Evolutionary conservation across 2,113 vertebrate genomes (phyloP).

Genomic region (Hiodon tergisus): DNA sequence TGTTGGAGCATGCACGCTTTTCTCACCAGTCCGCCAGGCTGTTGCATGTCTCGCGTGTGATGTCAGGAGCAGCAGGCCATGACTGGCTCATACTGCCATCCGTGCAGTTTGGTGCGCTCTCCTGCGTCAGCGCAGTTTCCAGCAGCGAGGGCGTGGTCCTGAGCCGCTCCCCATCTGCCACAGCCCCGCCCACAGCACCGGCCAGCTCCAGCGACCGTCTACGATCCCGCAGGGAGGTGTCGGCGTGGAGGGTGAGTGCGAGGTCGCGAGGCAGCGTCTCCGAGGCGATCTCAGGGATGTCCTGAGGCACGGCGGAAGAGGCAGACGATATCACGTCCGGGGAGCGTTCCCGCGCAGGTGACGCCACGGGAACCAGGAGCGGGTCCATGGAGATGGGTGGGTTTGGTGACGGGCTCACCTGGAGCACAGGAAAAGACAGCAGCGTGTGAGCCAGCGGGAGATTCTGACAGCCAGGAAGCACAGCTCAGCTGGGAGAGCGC

Average conservation of each 20-base stretch:
- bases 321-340: conserved; percentile 96
- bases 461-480: neutral
- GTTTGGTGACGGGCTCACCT: conserved; percentile 61
- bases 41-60: conserved; percentile 92
- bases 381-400: conserved; percentile 72
- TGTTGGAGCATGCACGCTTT: no score
- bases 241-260: conserved; percentile 55
- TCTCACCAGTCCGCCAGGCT: conserved; percentile 67
- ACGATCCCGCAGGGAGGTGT: conserved; percentile 74
- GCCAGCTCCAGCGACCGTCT: conserved; percentile 70
- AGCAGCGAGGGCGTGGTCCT: conserved; percentile 76
- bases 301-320: conserved; percentile 90
- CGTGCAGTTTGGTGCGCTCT: conserved; percentile 56
- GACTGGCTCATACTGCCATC: conserved; percentile 71
- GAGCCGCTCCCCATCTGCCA: conserved; percentile 67
- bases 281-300: conserved; percentile 93
- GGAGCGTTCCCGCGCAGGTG: conserved; percentile 88
- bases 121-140: conserved; percentile 80
- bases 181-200: conserved; percentile 56
- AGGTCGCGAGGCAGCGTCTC: conserved; percentile 78
- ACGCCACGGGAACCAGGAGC: conserved; percentile 76
- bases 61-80: conserved; percentile 95
- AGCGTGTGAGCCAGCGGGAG: neutral
- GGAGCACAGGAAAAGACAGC: conserved; percentile 26
- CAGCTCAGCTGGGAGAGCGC: no score